phyloP scores from a whole-genome alignment of 2,113 vertebrate genomes.

The Thunnus thynnus region DNA sequence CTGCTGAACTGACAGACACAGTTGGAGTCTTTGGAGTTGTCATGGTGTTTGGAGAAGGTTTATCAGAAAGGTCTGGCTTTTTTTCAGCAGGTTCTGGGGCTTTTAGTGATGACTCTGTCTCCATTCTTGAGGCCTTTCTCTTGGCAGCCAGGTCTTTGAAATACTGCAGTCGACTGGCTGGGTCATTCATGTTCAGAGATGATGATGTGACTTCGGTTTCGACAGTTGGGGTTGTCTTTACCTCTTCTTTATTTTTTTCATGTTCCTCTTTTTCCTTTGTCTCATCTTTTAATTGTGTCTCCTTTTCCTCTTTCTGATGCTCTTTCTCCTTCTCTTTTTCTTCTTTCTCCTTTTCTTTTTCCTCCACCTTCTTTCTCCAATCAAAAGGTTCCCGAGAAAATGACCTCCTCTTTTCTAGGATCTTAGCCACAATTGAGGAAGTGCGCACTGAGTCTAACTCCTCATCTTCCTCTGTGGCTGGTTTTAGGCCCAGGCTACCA shows the following conservation, averaged over 20 bases:
- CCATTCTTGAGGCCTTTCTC: constrained; percentile 77
- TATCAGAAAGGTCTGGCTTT: constrained; percentile 74
- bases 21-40: constrained; percentile 3
- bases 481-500: constrained; percentile 69
- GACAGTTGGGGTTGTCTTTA: constrained; percentile 27
- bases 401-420: constrained; percentile 90
- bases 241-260: constrained; percentile 49
- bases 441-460: constrained; percentile 82
- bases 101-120: constrained; percentile 60
- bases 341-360: constrained; percentile 62
- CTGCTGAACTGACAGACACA: constrained; percentile 34
- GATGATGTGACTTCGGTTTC: constrained; percentile 46
- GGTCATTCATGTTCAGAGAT: constrained; percentile 79
- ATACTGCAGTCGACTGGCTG: constrained; percentile 80
- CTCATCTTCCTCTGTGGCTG: constrained; percentile 82
- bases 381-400: constrained; percentile 83
- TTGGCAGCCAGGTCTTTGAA: constrained; percentile 82
- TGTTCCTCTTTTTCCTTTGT: constrained; percentile 56
- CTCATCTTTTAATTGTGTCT: constrained; percentile 45
- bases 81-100: constrained; percentile 72
- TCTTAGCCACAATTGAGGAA: constrained; percentile 92
- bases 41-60: constrained; percentile 21
- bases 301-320: constrained; percentile 29
- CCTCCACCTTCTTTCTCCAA: constrained; percentile 78
- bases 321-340: constrained; percentile 39